Conservation (phyloP, 2,797 vertebrate species). For the Catamblyrhynchus diadema region DNA sequence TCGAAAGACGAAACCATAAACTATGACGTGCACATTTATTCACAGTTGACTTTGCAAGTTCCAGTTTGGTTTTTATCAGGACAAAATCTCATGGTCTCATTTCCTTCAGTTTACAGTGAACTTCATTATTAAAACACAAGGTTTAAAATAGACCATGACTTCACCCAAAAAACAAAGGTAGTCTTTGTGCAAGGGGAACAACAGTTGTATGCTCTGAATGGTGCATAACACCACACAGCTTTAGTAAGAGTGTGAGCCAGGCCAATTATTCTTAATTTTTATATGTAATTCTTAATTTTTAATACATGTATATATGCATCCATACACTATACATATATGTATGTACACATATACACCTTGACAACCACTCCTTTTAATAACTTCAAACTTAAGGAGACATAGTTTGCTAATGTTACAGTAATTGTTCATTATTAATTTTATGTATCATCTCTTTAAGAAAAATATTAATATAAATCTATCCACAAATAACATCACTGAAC, state of each 20-base stretch:
- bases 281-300: neutral
- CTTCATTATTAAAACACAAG: neutral
- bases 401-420: neutral
- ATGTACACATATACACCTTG: neutral
- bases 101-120: conserved; percentile 30
- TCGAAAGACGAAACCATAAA: neutral
- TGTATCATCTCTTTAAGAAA: neutral
- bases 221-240: neutral
- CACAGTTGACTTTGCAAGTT: conserved; percentile 17
- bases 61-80: conserved; percentile 19
- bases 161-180: conserved; percentile 16
- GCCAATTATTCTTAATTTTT: neutral
- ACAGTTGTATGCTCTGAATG: neutral
- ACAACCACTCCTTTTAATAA: neutral
- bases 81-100: neutral
- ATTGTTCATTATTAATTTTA: neutral
- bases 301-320: neutral
- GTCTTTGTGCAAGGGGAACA: neutral
- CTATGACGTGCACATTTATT: neutral
- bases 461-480: neutral
- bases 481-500: neutral
- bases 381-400: neutral
- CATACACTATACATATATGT: neutral
- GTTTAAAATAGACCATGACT: conserved; percentile 39
- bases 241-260: neutral